Base-by-base conservation (phyloP, 2,888 invertebrate genomes). In the Hydroisotoma schaefferi region DNA sequence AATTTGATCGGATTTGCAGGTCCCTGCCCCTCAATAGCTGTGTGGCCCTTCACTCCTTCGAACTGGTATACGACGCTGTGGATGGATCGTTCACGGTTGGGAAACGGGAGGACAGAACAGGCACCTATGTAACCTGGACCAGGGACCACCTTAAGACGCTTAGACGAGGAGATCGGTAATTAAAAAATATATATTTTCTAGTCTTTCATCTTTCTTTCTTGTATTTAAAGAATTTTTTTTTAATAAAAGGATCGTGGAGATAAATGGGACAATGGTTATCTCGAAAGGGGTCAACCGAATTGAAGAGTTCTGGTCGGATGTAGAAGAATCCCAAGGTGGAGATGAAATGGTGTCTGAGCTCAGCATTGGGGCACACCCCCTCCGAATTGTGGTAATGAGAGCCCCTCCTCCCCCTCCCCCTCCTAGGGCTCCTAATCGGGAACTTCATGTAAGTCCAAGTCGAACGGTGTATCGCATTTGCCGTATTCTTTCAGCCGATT, bases 51-150 rank as follows among this genome's bases (percentile, higher is more conserved):
- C 84, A 88, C 75, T 83, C 87, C 1, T 81, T 86, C 15, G 87
- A 88, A 76, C 83, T 86, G 0, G 82, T 82, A 46, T 85, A 83
- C 63, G 52, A 29, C 25, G 83, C 84, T 26, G 86, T 86, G 68
- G 85, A 85, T 75, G 82, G 86, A 1, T 84, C 84, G 62, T 87
- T 87, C 77, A 86, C 88, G 68, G 86, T 86, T 25, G 84, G 85
- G 1, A 82, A 84, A 18, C 81, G 84, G 58, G 83, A 86, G 18
- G 84, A 85, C 58, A 78, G 80, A 51, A 83, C 83, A 5, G 86
- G 88, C 12, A 80, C 86, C 22, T 85, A 82, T 75, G 82, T 92
- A 38, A 90, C 90, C 70, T 91, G 92, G 91, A 85, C 88, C 0
- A 80, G 87, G 4, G 90, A 91, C 72, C 86, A 87, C 70, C 83